Base-by-base conservation (phyloP, 2,888 invertebrate genomes). In the Eupithecia pulchellata region DNA sequence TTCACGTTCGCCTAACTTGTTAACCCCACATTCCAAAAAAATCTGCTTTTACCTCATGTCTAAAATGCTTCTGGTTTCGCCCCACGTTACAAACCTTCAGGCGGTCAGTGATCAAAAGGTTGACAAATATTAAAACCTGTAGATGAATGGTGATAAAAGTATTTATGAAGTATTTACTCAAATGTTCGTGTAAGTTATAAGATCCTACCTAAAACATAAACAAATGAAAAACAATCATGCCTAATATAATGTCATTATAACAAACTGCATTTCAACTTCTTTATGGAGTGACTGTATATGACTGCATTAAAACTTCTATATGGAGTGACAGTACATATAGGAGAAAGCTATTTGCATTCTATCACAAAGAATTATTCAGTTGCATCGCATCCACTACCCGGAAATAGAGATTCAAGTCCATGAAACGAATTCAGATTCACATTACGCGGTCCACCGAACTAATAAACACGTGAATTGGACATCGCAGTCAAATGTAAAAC, bases 401-500 rank as follows among this genome's bases (percentile, higher is more conserved):
- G 25, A 71, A 71, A 69, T 61, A 65, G 61, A 64, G 39, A 52
- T 63, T 13, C 67, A 69, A 30, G 25, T 58, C 20, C 65, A 30
- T 55, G 64, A 61, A 74, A 66, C 68, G 34, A 66, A 52, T 65
- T 73, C 20, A 76, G 68, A 74, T 71, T 68, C 70, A 57, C 71
- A 73, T 75, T 75, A 70, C 64, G 55, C 70, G 75, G 68, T 52
- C 63, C 65, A 20, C 34, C 62, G 39, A 64, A 52, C 75, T 74
- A 75, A 77, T 77, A 75, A 77, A 72, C 70, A 72, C 61, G 65
- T 20, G 66, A 60, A 74, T 73, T 73, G 74, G 61, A 67, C 72
- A 72, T 70, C 63, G 64, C 66, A 66, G 66, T 63, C 69, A 68
- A 60, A 72, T 74, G 71, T 72, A 69, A 79, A 82, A 79, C 78